Percentiles rank a stretch among this genome's conserved stretches.
These are phyloP conservation scores for Drosophila sturtevanti DNA, from an alignment of 1,140 invertebrate genomes.

Conservation along the genomic window DNA sequence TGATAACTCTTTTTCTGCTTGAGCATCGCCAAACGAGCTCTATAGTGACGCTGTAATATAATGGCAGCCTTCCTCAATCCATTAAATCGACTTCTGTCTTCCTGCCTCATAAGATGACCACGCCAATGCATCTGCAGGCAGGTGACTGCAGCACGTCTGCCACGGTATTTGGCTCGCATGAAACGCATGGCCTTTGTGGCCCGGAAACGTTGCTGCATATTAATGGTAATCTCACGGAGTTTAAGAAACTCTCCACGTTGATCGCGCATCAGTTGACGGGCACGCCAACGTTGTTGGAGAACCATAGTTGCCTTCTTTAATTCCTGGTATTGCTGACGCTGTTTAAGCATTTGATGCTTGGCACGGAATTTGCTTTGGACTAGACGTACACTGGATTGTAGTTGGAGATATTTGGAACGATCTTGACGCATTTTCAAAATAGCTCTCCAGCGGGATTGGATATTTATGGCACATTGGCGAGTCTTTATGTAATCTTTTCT, in stretches of 20 bases:
- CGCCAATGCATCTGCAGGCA: slow-evolving; percentile 83
- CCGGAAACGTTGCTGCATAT: slow-evolving; percentile 84
- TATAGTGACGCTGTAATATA: slow-evolving; percentile 46
- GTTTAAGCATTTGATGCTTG: slow-evolving; percentile 30
- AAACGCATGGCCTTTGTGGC: slow-evolving; percentile 70
- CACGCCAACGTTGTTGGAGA: slow-evolving; percentile 60
- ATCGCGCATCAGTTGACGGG: slow-evolving; percentile 41
- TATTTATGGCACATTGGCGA: slow-evolving; percentile 26
- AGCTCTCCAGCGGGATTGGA: slow-evolving; percentile 57
- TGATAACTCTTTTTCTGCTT: slow-evolving; percentile 21
- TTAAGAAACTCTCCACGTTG: slow-evolving; percentile 42
- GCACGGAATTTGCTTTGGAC: slow-evolving; percentile 45
- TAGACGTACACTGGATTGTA: slow-evolving; percentile 3
- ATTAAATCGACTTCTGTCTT: slow-evolving; percentile 32
- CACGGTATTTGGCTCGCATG: slow-evolving; percentile 66
- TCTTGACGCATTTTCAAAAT: slow-evolving; percentile 25
- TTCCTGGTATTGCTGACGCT: slow-evolving; percentile 36
- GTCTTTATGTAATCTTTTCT: slow-evolving; percentile 53
- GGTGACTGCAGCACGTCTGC: slow-evolving; percentile 60
- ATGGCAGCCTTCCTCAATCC: slow-evolving; percentile 36
- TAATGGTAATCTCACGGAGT: slow-evolving; percentile 57
- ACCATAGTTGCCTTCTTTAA: slow-evolving; percentile 44
- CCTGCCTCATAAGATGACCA: slow-evolving; percentile 54
- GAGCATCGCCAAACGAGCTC: slow-evolving; percentile 42
- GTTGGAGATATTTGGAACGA: slow-evolving; percentile 13